Evolutionary conservation across 2,113 vertebrate species (phyloP), one percentile per base, ranked within the genome.

Genomic region (Podilymbus podiceps): DNA sequence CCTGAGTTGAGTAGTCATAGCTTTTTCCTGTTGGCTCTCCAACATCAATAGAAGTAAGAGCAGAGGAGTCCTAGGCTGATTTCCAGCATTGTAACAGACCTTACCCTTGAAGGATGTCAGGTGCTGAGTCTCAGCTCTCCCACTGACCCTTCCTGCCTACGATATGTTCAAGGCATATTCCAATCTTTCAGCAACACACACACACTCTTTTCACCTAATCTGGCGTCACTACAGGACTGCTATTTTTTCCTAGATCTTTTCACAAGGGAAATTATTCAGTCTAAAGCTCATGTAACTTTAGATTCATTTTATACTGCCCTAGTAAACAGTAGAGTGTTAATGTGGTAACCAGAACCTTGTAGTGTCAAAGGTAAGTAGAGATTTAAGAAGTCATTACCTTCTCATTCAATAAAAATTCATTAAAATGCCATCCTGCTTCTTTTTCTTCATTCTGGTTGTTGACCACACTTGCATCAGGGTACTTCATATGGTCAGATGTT

Each of bases 1-100:
- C 22, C 88, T 71, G 81, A 88, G 55, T 19, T 74, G 21, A 79
- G 15, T 8, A 83, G 72, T 90, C 72, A 67, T 31, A 80, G 38
- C 31, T 72, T 81, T 56, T 79, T 89, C 69, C 69, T 89, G 55
- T 72, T 92, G 95, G 92, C 90, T 67, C 30, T 90, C 62, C 60
- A 90, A 17, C 69, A 64, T 44, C 76, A 92, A 71, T 68, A 86
- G 79, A 93, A 90, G 63, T 55, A 71, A 49, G 58, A 95, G 76
- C 79, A 97, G 73, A 84, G 76, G 60, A 95, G 73, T 93, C 80
- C 95, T 56, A 94, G 88, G 76, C 96, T 91, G 88, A 80, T 93
- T 96, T 94, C 92, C 94, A 96, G 90, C 62, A 81, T 28, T 79
- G 52, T 49, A 92, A 73, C 73, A 93, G 64, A 93, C 35, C 40